Percentiles rank a stretch among this genome's conserved stretches.
These are phyloP conservation scores for Peucedramus taeniatus DNA, from an alignment of 2,113 vertebrate species.

Conservation along the genomic window DNA sequence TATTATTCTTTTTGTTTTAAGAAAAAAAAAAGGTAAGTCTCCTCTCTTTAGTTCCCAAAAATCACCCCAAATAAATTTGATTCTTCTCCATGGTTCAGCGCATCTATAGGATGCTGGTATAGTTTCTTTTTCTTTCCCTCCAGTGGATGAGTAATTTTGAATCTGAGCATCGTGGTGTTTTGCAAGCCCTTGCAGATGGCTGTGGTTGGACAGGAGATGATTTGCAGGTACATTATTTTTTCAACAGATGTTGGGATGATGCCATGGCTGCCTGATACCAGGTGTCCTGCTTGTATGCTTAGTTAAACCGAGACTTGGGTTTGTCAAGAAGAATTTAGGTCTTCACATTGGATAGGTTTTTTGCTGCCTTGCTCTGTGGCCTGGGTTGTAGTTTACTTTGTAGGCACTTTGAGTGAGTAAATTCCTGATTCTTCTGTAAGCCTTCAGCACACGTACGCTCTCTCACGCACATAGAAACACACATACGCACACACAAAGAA, in stretches of 20 bases:
- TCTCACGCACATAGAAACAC: rapidly evolving
- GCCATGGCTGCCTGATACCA: neutral
- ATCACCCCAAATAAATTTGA: neutral
- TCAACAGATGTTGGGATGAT: neutral
- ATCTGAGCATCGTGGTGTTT: neutral
- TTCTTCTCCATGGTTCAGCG: neutral
- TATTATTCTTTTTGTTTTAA: neutral
- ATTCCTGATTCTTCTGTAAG: neutral
- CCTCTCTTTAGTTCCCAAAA: neutral
- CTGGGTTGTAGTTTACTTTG: neutral
- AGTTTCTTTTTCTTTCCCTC: neutral
- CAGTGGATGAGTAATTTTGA: neutral
- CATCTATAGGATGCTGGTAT: neutral
- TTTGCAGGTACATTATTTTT: neutral
- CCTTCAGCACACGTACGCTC: neutral
- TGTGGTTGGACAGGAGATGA: neutral
- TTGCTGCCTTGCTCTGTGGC: neutral
- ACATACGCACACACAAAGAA: neutral
- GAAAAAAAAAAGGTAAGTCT: neutral
- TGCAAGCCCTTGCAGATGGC: neutral
- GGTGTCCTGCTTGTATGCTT: neutral
- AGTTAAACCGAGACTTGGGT: neutral
- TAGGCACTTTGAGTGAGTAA: neutral
- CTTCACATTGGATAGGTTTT: neutral
- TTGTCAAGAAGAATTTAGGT: neutral